A percentile compares a stretch with the other conserved stretches of the same genome.
Conservation (phyloP, 1,140 invertebrate species). For the Drosophila lacteicornis region DNA sequence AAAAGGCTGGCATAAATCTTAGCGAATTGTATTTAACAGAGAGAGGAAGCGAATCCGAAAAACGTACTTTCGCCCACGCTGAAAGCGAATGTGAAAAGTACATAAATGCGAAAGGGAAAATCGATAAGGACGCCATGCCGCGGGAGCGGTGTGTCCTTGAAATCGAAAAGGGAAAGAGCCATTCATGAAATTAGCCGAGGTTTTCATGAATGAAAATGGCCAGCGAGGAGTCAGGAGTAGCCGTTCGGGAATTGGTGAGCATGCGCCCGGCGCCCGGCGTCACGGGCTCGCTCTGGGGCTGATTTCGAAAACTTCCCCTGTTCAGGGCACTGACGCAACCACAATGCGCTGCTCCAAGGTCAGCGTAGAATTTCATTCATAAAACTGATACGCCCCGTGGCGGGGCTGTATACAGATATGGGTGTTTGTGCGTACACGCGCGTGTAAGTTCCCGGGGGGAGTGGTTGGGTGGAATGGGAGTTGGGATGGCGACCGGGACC, state of each 20-base stretch:
- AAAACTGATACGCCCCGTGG: conserved; percentile 66
- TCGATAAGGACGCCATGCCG: conserved; percentile 67
- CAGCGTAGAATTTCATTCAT: conserved; percentile 82
- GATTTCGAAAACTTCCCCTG: conserved; percentile 52
- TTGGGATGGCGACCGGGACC: background rate
- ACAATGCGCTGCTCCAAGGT: conserved; percentile 71
- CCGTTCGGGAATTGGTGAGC: conserved; percentile 32
- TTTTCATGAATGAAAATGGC: conserved; percentile 64
- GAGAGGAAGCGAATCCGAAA: conserved; percentile 9
- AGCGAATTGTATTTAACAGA: conserved; percentile 25
- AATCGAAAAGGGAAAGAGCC: conserved; percentile 42
- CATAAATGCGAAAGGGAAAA: conserved; percentile 57
- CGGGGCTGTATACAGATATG: conserved; percentile 12
- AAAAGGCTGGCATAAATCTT: conserved; percentile 14
- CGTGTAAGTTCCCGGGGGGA: conserved; percentile 38
- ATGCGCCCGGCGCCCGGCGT: conserved; percentile 36
- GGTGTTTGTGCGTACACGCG: conserved; percentile 59
- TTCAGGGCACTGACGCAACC: conserved; percentile 69
- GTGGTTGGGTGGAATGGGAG: background rate
- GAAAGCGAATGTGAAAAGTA: conserved; percentile 36
- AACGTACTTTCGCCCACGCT: conserved; percentile 38
- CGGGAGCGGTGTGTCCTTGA: conserved; percentile 61
- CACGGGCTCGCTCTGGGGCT: background rate
- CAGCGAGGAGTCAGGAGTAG: conserved; percentile 21
- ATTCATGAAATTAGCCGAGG: conserved; percentile 64